A percentile compares a stretch with the other conserved stretches of the same genome.
Conservation (phyloP, 2,113 vertebrate genomes). For the Leucosticte australis region DNA sequence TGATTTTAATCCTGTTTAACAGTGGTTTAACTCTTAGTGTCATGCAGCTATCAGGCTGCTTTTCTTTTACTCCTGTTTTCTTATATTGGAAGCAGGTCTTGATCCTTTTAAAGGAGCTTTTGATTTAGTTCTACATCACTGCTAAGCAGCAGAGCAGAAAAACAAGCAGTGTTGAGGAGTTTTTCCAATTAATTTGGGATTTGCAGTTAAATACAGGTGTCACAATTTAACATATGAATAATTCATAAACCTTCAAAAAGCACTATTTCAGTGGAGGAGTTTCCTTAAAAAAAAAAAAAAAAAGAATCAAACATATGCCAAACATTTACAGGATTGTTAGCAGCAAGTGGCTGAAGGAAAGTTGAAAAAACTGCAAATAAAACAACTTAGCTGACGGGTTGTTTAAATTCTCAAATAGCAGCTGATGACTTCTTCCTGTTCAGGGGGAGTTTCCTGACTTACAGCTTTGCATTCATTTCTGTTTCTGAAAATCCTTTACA, state of each 20-base stretch:
- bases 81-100: conserved; percentile 6
- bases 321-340: background rate
- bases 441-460: background rate
- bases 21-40: background rate
- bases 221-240: background rate
- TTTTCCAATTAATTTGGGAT: conserved; percentile 43
- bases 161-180: background rate
- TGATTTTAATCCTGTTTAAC: conserved; percentile 28
- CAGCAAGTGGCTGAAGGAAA: background rate
- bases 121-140: background rate
- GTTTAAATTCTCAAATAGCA: background rate
- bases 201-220: conserved; percentile 46
- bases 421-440: background rate
- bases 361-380: background rate
- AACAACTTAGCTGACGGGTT: background rate
- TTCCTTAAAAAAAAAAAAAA: background rate
- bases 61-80: background rate
- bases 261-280: background rate
- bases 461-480: background rate
- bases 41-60: background rate
- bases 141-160: background rate
- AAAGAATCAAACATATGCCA: background rate
- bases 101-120: conserved; percentile 8
- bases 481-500: background rate
- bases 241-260: background rate